Evolutionary conservation across 2,888 invertebrate genomes (phyloP).

Genomic region (Pyrgus malvae): DNA sequence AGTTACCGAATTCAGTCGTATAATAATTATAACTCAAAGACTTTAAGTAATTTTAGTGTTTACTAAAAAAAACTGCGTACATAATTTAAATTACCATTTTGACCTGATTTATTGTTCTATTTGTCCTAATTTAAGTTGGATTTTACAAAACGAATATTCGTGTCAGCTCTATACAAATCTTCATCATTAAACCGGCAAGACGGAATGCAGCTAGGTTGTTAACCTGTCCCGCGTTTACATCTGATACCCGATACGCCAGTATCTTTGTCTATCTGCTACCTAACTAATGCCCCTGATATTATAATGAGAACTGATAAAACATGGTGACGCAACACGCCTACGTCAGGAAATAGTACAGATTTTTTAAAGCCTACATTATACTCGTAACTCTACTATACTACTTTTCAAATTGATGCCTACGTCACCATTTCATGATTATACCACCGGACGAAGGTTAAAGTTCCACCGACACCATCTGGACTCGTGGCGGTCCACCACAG

Average conservation of each 20-base stretch:
- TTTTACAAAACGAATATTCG: neutral
- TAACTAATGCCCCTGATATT: conserved; percentile 57
- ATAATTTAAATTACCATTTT: too few relatives aligned
- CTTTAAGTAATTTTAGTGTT: too few relatives aligned
- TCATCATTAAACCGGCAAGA: conserved; percentile 57
- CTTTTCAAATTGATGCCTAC: too few relatives aligned
- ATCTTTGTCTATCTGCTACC: conserved; percentile 69
- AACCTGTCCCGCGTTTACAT: conserved; percentile 71
- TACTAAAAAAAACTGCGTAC: too few relatives aligned
- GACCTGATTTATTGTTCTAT: too few relatives aligned
- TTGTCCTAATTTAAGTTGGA: too few relatives aligned
- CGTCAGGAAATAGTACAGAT: conserved; percentile 2
- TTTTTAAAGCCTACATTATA: neutral
- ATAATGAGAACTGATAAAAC: conserved; percentile 61
- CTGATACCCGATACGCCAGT: conserved; percentile 68
- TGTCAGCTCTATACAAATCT: conserved; percentile 55
- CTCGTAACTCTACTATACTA: neutral
- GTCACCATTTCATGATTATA: too few relatives aligned
- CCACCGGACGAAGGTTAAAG: too few relatives aligned
- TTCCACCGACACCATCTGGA: too few relatives aligned
- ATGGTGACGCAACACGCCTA: conserved; percentile 32
- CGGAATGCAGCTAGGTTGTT: conserved; percentile 72
- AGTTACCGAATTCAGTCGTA: too few relatives aligned
- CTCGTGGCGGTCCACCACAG: too few relatives aligned
- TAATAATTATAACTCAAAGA: too few relatives aligned